These are phyloP conservation scores for Tigriopus californicus DNA, from an alignment of 2,888 invertebrate genomes.

Conservation along the genomic window DNA sequence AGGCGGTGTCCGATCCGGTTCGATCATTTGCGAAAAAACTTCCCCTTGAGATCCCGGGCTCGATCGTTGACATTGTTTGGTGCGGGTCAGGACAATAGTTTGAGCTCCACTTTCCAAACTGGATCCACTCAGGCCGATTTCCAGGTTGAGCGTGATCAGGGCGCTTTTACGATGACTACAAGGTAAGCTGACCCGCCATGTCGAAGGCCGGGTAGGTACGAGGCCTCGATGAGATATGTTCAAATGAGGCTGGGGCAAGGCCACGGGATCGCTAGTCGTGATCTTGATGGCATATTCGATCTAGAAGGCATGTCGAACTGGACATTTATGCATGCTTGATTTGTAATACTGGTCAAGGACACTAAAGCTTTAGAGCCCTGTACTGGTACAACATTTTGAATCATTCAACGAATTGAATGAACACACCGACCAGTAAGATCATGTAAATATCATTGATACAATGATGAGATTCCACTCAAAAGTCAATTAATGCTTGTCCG, in stretches of 20 bases:
- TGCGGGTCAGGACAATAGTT: not conserved
- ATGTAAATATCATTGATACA: too few species aligned
- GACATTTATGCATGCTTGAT: too few species aligned
- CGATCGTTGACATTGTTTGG: not conserved
- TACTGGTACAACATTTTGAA: too few species aligned
- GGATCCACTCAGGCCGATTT: not conserved
- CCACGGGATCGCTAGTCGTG: too few species aligned
- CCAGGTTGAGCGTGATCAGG: not conserved
- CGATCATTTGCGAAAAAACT: not conserved
- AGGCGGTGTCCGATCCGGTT: not conserved
- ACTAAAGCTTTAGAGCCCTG: too few species aligned
- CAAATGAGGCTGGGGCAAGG: not conserved
- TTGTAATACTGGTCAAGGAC: too few species aligned
- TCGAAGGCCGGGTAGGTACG: not conserved
- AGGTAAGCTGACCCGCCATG: not conserved
- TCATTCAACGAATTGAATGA: too few species aligned
- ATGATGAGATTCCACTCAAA: too few species aligned
- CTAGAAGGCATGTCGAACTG: too few species aligned
- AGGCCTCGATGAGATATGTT: conserved; percentile 2
- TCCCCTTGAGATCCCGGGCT: not conserved
- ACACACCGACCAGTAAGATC: too few species aligned
- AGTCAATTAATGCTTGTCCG: too few species aligned
- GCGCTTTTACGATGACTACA: not conserved
- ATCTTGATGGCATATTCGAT: too few species aligned
- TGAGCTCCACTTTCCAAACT: not conserved